Base-by-base conservation (phyloP, 2,888 invertebrate genomes). In the Catocala sponsa region DNA sequence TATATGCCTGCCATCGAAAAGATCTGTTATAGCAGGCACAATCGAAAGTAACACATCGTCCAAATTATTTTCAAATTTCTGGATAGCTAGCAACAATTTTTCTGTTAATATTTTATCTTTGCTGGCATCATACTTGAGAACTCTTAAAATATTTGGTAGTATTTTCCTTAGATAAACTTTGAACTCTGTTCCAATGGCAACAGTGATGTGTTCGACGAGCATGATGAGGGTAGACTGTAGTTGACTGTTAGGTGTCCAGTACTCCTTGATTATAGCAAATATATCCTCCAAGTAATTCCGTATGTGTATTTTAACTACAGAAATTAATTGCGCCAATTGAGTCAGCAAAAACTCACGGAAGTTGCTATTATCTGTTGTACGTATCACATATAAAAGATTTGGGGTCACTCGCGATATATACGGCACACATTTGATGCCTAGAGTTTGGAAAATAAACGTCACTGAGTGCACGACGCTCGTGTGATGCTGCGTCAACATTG, bases 301-400 rank as follows among this genome's bases (percentile, higher is more conserved):
- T 66, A 99, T 98, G 88, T 99, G 99, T 83, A 98, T 98, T 89
- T 99, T 99, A 0, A 99, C 99, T 66, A 99, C 98, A 15, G 97
- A 97, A 76, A 99, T 98, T 38, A 99, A 95, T 70, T 97, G 97
- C 4, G 98, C 99, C 71, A 99, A 91, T 86, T 99, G 99, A 80
- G 98, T 98, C 78, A 99, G 98, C 12, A 99, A 95, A 87, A 98
- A 99, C 90, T 99, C 99, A 55, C 98, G 96, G 78, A 98, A 97
- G 82, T 96, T 97, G 52, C 79, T 82, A 57, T 91, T 92, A 72
- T 99, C 99, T 0, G 99, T 97, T 0, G 97, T 97, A 43, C 98
- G 96, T 48, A 99, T 98, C 42, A 99, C 98, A 78, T 98, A 97
- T 57, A 99, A 91, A 65, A 99, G 95, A 82, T 97, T 97, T 0